These are phyloP conservation scores for Phylloscopus trochilus DNA, from an alignment of 2,113 vertebrate genomes.

Conservation along the genomic window DNA sequence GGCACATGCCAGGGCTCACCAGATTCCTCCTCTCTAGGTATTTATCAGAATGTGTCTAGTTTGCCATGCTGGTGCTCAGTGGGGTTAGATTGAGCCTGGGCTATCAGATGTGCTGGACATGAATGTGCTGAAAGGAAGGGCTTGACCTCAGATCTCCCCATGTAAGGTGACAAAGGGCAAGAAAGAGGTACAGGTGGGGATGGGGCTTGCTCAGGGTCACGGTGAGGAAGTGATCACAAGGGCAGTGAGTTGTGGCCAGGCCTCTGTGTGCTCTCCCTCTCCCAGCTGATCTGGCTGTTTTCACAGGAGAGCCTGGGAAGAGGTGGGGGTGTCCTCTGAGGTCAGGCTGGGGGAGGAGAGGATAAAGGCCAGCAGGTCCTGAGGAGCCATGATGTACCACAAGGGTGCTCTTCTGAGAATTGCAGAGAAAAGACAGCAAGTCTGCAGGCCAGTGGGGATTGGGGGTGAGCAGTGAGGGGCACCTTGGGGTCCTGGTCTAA, in stretches of 20 bases:
- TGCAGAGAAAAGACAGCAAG: not conserved
- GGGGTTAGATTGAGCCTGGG: accelerated
- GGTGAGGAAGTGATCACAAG: not conserved
- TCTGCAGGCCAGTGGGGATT: not conserved
- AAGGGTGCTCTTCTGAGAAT: not conserved
- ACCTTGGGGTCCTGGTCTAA: not conserved
- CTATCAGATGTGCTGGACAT: accelerated
- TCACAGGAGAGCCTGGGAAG: not conserved
- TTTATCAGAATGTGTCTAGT: not conserved
- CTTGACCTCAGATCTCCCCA: not conserved
- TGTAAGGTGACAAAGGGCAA: not conserved
- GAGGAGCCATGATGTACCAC: not conserved
- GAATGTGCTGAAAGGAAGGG: not conserved
- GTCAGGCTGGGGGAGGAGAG: not conserved
- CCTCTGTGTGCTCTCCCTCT: not conserved
- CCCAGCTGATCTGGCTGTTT: not conserved
- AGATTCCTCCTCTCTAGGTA: not conserved
- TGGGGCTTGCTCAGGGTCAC: not conserved
- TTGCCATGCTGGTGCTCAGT: accelerated
- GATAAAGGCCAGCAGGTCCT: not conserved
- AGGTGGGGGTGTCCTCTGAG: not conserved
- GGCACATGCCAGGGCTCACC: not conserved
- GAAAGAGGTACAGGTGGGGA: not conserved
- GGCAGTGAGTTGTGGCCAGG: not conserved
- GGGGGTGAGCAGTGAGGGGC: accelerated